These are phyloP conservation scores for Leptobrachium ailaonicum DNA, from an alignment of 2,113 vertebrate genomes.

Conservation along the genomic window DNA sequence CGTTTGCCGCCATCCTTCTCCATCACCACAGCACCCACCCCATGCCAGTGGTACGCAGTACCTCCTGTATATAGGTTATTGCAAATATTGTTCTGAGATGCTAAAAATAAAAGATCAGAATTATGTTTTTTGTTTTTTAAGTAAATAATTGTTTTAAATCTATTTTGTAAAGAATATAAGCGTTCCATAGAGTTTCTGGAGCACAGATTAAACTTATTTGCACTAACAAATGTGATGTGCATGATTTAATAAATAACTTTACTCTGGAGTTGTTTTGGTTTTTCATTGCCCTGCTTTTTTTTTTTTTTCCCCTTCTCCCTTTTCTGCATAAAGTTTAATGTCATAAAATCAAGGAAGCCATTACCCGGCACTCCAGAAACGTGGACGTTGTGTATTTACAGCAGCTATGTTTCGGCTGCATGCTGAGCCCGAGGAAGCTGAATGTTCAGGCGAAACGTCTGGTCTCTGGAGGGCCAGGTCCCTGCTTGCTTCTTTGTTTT, in stretches of 20 bases:
- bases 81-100: conserved; percentile 86
- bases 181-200: conserved; percentile 84
- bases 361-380: no score
- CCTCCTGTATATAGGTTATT: conserved; percentile 86
- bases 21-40: conserved; percentile 71
- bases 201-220: conserved; percentile 88
- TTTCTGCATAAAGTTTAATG: no score
- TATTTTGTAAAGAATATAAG: conserved; percentile 90
- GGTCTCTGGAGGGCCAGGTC: no score
- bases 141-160: conserved; percentile 89
- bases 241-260: conserved; percentile 93
- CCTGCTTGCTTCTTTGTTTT: no score
- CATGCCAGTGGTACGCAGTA: conserved; percentile 80
- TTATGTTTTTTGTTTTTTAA: conserved; percentile 76
- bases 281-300: neutral
- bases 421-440: no score
- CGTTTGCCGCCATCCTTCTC: conserved; percentile 62
- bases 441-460: no score
- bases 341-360: no score
- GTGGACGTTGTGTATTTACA: no score
- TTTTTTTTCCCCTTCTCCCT: no score
- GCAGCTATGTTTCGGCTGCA: no score
- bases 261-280: conserved; percentile 64
- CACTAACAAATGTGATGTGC: conserved; percentile 91
- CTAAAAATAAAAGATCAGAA: conserved; percentile 80